Base-by-base conservation (phyloP, 92 coral and sea anemone genomes). In the Chrysogorgia sp. region DNA sequence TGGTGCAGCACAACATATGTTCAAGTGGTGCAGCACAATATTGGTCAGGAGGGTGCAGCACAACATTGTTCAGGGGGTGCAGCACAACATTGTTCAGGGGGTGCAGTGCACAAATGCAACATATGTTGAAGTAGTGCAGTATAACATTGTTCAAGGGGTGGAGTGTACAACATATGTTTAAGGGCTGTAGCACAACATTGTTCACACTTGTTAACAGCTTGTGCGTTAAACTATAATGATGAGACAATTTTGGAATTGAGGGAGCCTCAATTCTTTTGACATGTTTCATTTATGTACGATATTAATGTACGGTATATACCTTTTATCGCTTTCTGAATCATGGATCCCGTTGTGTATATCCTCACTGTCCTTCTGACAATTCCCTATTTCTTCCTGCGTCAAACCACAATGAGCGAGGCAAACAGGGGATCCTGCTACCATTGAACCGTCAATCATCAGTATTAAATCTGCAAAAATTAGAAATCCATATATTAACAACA, bases 361-460 rank as follows among this genome's bases (percentile, higher is more conserved):
- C 6, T 23, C 8, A 52, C 20, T 23, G 21, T 52, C 32, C 17
- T 57, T 3, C 10, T 14, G 13, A 29, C n/a, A 37, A 63, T 67
- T 85, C 59, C 89, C 96, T 62, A 87, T 82, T 28, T 89, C 94
- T 71, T 64, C 81, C 33, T 67, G 77, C 17, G 89, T 79, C 28
- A 88, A 65, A 12, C 55, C 83, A 84, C 93, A 91, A 25, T 43
- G 60, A 23, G 74, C 87, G 13, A 91, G 93, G 29, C 84, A 75
- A 3, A 93, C 53, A 28, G 77, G 77, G 45, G 92, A 81, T 32
- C 93, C 97, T 43, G 89, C 84, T 17, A 77, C 58, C 0, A 85
- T 80, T 49, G 94, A 80, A 41, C 92, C 98, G 9, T 87, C 88
- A 7, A 93, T 90, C 50, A 75, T 65, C 26, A 93, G 89, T 21